A percentile compares a stretch with the other conserved stretches of the same genome.
Evolutionary conservation across 2,888 invertebrate genomes (phyloP).

Genomic region (Apotomis capreana): DNA sequence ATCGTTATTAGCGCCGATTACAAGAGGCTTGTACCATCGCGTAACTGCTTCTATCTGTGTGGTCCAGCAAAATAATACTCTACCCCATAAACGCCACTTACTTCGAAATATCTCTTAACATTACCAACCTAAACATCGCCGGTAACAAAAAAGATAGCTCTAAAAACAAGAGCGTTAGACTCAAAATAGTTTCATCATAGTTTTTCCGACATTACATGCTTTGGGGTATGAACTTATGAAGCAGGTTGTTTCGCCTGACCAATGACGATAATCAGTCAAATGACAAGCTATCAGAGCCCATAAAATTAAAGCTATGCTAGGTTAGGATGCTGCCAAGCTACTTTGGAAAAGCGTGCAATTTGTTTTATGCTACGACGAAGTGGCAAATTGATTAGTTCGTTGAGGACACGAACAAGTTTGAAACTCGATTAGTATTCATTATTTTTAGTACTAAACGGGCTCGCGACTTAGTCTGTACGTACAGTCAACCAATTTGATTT

Average conservation of each 20-base stretch:
- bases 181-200: neutral
- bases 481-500: too few relatives aligned
- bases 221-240: constrained; percentile 33
- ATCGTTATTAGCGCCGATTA: constrained; percentile 40
- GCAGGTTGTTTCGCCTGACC: constrained; percentile 44
- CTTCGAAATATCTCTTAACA: constrained; percentile 45
- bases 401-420: neutral
- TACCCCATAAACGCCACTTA: constrained; percentile 49
- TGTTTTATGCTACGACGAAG: constrained; percentile 9
- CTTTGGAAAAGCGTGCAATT: constrained; percentile 25
- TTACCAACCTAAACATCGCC: constrained; percentile 27
- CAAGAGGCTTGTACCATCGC: constrained; percentile 27
- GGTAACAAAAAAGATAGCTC: neutral
- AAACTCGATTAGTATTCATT: too few relatives aligned
- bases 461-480: too few relatives aligned
- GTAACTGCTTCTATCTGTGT: constrained; percentile 47
- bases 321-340: constrained; percentile 22
- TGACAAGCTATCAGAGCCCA: constrained; percentile 55
- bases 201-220: constrained; percentile 2
- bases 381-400: constrained; percentile 10
- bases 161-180: constrained; percentile 7
- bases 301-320: constrained; percentile 48
- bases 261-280: constrained; percentile 58
- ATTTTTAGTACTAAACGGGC: too few relatives aligned
- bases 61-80: constrained; percentile 47